phyloP scores from a whole-genome alignment of 2,113 vertebrate genomes.

The Danionella cerebrum region DNA sequence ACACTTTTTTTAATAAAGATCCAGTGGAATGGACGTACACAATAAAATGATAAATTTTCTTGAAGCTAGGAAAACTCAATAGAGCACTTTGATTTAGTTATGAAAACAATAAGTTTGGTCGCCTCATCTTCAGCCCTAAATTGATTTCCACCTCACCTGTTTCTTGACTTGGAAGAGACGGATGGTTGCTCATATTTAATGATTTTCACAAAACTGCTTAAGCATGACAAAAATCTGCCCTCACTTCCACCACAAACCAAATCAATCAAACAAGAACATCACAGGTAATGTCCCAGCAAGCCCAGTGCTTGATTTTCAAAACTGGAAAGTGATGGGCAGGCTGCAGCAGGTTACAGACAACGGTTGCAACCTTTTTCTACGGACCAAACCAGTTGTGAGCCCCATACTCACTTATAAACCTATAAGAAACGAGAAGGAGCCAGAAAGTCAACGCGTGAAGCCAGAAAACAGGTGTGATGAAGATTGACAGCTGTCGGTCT shows the following conservation, averaged over 20 bases:
- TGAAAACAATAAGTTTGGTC: too few relatives aligned
- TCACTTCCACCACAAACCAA: constrained; percentile 37
- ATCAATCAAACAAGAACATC: constrained; percentile 51
- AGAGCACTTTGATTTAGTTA: too few relatives aligned
- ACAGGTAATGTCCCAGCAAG: constrained; percentile 51
- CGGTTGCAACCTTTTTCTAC: constrained; percentile 59
- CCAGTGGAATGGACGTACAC: too few relatives aligned
- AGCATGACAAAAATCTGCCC: constrained; percentile 55
- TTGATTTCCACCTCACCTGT: constrained; percentile 46
- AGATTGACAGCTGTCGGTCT: constrained; percentile 14
- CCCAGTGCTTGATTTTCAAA: constrained; percentile 63
- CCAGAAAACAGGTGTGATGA: background rate
- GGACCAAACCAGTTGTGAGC: constrained; percentile 30
- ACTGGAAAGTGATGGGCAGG: constrained; percentile 64
- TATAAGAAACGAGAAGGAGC: background rate
- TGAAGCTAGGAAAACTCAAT: too few relatives aligned
- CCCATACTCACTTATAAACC: constrained; percentile 8
- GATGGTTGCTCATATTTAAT: constrained; percentile 64
- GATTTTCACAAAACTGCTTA: constrained; percentile 63
- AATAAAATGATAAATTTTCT: too few relatives aligned
- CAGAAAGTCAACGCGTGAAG: background rate
- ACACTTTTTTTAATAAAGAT: too few relatives aligned
- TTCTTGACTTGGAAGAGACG: constrained; percentile 57
- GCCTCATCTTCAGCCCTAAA: constrained; percentile 39
- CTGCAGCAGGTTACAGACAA: constrained; percentile 61